Conservation (phyloP, 2,113 vertebrate species). For the Vireo altiloquus region DNA sequence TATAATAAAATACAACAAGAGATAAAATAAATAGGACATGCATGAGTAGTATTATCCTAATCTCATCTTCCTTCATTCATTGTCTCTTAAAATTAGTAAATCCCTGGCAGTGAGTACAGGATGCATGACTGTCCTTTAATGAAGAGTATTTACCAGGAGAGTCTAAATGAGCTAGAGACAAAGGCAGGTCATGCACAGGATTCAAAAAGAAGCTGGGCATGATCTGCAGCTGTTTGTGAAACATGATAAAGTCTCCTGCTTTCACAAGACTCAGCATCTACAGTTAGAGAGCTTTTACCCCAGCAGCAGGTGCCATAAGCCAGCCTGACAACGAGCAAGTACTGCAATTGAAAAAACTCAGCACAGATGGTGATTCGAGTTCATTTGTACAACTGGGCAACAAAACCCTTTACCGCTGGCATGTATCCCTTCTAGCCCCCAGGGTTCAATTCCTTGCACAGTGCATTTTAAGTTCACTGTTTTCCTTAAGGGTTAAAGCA, state of each 20-base stretch:
- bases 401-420: not conserved
- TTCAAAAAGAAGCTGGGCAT: not conserved
- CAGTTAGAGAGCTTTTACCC: not conserved
- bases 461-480: not conserved
- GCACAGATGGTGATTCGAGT: not conserved
- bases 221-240: not conserved
- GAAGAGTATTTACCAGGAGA: not conserved
- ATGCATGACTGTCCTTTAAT: not conserved
- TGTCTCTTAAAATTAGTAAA: not conserved
- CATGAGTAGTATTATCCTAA: not conserved
- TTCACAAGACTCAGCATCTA: not conserved
- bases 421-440: not conserved
- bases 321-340: not conserved
- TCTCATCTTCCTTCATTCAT: not conserved
- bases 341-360: not conserved
- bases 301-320: not conserved
- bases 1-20: not conserved
- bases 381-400: not conserved
- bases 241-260: not conserved
- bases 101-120: not conserved
- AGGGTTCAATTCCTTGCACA: not conserved
- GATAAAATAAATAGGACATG: not conserved
- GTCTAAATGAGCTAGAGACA: not conserved
- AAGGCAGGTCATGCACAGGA: not conserved
- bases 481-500: not conserved